phyloP scores from a whole-genome alignment of 35 echinoderm and acorn worm genomes.

The Hemicentrotus pulcherrimus region DNA sequence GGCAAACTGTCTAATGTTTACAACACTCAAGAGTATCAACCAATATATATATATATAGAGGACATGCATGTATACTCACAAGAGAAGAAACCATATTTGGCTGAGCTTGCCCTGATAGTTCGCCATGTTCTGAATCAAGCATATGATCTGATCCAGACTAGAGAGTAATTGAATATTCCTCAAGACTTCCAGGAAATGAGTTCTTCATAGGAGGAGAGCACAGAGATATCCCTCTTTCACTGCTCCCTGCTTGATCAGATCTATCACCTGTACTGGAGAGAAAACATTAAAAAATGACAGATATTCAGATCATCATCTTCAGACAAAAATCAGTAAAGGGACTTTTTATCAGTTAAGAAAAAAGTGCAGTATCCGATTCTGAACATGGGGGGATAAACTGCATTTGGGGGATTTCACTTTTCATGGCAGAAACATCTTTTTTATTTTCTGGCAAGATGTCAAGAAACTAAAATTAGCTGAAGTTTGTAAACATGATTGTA shows the following conservation, averaged over 20 bases:
- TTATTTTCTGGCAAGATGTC: background rate
- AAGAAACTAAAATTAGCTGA: background rate
- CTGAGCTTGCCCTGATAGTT: background rate
- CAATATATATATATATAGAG: background rate
- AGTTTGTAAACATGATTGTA: background rate
- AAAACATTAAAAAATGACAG: background rate
- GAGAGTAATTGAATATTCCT: slow-evolving; percentile 12
- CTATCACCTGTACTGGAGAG: background rate
- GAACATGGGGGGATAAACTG: background rate
- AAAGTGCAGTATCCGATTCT: background rate
- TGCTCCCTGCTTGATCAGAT: background rate
- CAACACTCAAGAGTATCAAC: no score
- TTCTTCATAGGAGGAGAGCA: background rate
- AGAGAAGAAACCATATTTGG: background rate
- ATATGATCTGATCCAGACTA: background rate
- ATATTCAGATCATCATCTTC: background rate
- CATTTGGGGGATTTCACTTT: background rate
- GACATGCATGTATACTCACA: background rate
- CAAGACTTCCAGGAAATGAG: background rate
- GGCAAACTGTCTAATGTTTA: background rate
- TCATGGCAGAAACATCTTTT: background rate
- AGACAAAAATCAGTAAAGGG: background rate
- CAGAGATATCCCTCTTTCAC: background rate
- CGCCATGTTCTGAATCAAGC: background rate
- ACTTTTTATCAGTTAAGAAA: background rate